phyloP scores from a whole-genome alignment of 1,140 invertebrate species.

The Zaprionus camerounensis region DNA sequence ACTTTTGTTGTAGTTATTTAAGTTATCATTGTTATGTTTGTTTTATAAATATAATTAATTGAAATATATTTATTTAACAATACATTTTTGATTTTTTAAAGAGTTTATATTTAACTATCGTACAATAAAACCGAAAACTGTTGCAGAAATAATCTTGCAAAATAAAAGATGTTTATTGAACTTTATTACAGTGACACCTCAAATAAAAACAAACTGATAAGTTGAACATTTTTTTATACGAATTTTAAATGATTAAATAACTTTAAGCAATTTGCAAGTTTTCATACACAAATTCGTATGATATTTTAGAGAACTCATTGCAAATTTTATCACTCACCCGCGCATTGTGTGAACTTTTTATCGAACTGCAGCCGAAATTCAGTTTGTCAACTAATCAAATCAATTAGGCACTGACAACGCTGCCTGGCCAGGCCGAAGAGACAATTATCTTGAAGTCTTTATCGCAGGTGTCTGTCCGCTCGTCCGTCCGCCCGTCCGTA shows the following conservation, averaged over 20 bases:
- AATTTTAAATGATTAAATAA: neutral
- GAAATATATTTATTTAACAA: too few relatives aligned
- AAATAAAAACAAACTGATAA: neutral
- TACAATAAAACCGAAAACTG: too few relatives aligned
- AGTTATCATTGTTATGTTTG: too few relatives aligned
- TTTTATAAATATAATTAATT: too few relatives aligned
- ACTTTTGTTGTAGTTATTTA: too few relatives aligned
- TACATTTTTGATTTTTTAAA: too few relatives aligned
- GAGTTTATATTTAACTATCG: too few relatives aligned
- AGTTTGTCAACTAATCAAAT: constrained; percentile 54
- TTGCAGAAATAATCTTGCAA: too few relatives aligned
- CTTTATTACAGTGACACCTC: too few relatives aligned
- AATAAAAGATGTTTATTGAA: too few relatives aligned
- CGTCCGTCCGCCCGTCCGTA: constrained; percentile 39
- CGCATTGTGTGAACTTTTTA: constrained; percentile 7
- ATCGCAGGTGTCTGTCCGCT: constrained; percentile 15
- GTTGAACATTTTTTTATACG: too few relatives aligned
- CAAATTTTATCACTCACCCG: constrained; percentile 52
- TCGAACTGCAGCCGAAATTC: constrained; percentile 30
- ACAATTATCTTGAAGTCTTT: constrained; percentile 59
- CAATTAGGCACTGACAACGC: constrained; percentile 60
- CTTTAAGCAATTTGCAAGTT: neutral
- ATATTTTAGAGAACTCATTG: neutral
- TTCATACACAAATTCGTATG: neutral
- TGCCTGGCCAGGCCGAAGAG: constrained; percentile 39